Base-by-base conservation (phyloP, 2,797 vertebrate genomes). In the Mastacembelus armatus region DNA sequence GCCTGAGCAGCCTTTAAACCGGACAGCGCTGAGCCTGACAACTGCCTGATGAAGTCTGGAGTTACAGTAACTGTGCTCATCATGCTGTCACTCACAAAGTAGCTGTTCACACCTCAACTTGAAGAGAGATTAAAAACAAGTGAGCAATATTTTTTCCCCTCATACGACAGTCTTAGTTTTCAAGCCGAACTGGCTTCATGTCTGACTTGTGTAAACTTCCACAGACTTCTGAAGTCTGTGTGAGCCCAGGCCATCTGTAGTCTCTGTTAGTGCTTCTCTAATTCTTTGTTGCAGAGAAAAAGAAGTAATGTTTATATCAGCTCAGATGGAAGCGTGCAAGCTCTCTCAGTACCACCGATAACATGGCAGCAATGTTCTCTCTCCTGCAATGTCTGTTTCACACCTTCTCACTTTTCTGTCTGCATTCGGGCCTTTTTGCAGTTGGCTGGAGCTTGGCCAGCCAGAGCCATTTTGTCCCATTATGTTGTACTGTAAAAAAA, bases 201-300 rank as follows among this genome's bases (percentile, higher is more conserved):
- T 83, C 59, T 70, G 67, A 83, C 84, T 89, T 77, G 79, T 77
- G 83, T 77, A 89, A 89, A 89, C 86, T 89, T 88, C 54, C 24
- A 72, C 82, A 86, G 83, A 74, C 73, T 86, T 85, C 54, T 10
- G 71, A 78, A 87, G 85, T 70, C 85, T 85, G 85, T 59, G 83
- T 74, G 80, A 85, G 84, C 82, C 74, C 18, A 1, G 63, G 89
- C 88, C 89, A 91, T 90, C 90, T 90, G 89, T 66, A 78, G 80
- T 74, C 73, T 74, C 79, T 57, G 64, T 78, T 78, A 72, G 75
- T 38, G 66, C 71, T 30, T 75, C 66, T 66, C 71, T 68, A 80
- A 81, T 73, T 84, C 65, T 75, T 86, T 87, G 71, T 84, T 85
- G 80, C 59, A 65, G 60, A 58, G 51, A 35, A 40, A 61, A 60